Conservation (phyloP, 2,888 invertebrate genomes). For the Criorhina ranunculi region DNA sequence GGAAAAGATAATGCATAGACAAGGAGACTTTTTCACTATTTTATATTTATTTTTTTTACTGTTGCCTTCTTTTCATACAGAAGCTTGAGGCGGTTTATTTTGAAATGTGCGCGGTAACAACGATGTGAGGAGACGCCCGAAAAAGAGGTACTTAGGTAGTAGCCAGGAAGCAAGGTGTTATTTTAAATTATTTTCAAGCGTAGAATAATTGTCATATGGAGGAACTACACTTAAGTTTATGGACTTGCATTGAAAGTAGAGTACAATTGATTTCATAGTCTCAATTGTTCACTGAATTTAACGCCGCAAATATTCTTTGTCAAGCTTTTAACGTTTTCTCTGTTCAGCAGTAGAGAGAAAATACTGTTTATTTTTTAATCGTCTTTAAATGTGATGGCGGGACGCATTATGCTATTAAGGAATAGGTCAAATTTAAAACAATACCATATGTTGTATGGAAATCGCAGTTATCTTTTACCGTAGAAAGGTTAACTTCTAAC, state of each 20-base stretch:
- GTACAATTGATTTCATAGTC: no score
- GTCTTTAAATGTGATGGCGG: no score
- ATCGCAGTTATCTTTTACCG: constrained; percentile 21
- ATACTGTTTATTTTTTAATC: no score
- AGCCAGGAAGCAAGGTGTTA: constrained; percentile 34
- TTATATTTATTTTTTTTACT: constrained; percentile 17
- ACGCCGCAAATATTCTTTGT: no score
- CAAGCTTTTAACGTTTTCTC: no score
- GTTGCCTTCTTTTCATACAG: constrained; percentile 10
- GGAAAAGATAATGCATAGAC: constrained; percentile 54
- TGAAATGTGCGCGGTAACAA: constrained; percentile 30
- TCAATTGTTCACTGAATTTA: no score
- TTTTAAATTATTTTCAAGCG: constrained; percentile 6
- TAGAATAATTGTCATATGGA: constrained; percentile 20
- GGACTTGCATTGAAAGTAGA: no score
- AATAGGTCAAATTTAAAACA: constrained; percentile 6
- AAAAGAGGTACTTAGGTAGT: constrained; percentile 21
- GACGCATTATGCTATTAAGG: neutral
- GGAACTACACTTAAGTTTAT: no score
- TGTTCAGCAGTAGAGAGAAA: no score
- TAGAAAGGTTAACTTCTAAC: constrained; percentile 1
- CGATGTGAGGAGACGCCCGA: constrained; percentile 34
- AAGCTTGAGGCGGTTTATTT: constrained; percentile 49
- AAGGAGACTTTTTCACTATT: constrained; percentile 25
- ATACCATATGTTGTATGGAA: constrained; percentile 26